Conservation (phyloP, 1,140 invertebrate genomes). For the Mizuhopecten yessoensis region DNA sequence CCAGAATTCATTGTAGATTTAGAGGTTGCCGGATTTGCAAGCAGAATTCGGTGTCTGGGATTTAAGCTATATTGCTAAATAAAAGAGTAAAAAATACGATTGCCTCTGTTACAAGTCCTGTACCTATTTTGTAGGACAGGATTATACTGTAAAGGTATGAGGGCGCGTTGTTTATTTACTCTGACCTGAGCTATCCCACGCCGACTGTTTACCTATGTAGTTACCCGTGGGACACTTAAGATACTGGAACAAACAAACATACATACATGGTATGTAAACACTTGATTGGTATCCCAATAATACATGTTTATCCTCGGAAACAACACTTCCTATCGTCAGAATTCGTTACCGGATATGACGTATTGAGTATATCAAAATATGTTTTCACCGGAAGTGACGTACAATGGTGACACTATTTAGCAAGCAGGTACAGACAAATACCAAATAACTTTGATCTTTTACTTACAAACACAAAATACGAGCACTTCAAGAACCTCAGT, state of each 20-base stretch:
- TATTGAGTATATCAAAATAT: background rate
- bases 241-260: background rate
- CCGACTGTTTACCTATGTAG: background rate
- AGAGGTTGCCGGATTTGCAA: too few species aligned
- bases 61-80: too few species aligned
- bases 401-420: background rate
- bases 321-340: background rate
- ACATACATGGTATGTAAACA: background rate
- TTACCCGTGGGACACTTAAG: background rate
- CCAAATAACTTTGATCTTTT: too few species aligned
- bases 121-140: too few species aligned
- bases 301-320: background rate
- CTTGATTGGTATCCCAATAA: background rate
- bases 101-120: too few species aligned
- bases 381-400: conserved; percentile 1
- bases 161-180: background rate
- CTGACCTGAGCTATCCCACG: background rate
- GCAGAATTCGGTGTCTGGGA: too few species aligned
- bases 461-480: too few species aligned
- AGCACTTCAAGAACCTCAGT: too few species aligned
- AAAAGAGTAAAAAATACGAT: too few species aligned
- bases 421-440: background rate
- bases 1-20: too few species aligned
- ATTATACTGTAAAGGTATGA: too few species aligned
- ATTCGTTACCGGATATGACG: conserved; percentile 10